Conservation (phyloP, 2,888 invertebrate species). For the Drosophila prostipennis region DNA sequence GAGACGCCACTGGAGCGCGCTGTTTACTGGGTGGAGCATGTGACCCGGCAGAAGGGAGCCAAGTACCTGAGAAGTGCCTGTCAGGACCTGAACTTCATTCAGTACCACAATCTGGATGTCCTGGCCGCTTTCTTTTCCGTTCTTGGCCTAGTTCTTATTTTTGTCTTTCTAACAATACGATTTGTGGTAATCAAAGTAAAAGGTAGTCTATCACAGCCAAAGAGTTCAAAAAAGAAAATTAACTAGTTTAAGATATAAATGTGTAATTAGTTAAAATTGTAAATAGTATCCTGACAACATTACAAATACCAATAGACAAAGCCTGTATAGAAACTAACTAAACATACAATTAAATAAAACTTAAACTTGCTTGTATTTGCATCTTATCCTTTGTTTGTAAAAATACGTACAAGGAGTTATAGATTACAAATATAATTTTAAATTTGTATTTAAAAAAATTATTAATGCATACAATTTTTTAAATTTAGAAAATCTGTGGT, state of each 20-base stretch:
- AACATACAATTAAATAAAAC: too few relatives aligned
- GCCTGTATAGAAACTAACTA: too few relatives aligned
- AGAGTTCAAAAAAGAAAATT: neutral
- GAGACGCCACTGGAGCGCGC: slow-evolving; percentile 75
- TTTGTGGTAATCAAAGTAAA: neutral
- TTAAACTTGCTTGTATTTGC: too few relatives aligned
- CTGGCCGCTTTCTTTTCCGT: slow-evolving; percentile 57
- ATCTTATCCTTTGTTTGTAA: too few relatives aligned
- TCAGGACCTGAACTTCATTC: slow-evolving; percentile 73
- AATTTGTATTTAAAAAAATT: too few relatives aligned
- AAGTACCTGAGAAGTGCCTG: slow-evolving; percentile 78
- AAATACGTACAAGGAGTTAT: too few relatives aligned
- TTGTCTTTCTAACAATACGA: neutral
- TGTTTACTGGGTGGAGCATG: slow-evolving; percentile 81
- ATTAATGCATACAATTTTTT: too few relatives aligned
- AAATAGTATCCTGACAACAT: too few relatives aligned
- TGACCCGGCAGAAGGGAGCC: slow-evolving; percentile 81
- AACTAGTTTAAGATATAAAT: neutral
- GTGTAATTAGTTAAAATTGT: neutral
- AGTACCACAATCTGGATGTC: slow-evolving; percentile 80
- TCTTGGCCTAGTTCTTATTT: slow-evolving; percentile 17
- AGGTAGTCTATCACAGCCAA: neutral
- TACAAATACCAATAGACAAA: too few relatives aligned
- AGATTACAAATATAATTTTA: too few relatives aligned
- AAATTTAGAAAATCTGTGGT: too few relatives aligned